Conservation (phyloP, 2,888 invertebrate species). For the Acronicta aceris region DNA sequence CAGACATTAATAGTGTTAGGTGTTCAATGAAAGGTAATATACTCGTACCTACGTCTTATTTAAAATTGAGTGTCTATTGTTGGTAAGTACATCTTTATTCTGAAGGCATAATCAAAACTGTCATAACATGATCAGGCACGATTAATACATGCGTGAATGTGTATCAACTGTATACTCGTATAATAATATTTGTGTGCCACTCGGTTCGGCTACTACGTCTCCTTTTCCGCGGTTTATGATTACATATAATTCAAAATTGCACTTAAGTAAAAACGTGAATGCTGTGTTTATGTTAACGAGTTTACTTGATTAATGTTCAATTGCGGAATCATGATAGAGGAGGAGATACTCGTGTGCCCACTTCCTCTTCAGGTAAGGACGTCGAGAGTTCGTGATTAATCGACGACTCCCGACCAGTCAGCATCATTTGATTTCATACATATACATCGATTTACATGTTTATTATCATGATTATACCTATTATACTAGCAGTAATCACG, state of each 20-base stretch:
- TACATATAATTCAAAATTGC: constrained; percentile 42
- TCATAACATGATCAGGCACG: too few species aligned
- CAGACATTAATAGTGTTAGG: too few species aligned
- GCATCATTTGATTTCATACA: constrained; percentile 54
- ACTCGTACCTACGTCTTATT: too few species aligned
- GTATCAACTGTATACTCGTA: too few species aligned
- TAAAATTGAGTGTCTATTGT: too few species aligned
- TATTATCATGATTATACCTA: constrained; percentile 53
- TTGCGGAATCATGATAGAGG: constrained; percentile 68
- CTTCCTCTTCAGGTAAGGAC: constrained; percentile 70
- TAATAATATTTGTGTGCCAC: too few species aligned
- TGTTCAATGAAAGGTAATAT: too few species aligned
- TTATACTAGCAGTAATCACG: constrained; percentile 51
- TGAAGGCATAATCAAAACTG: too few species aligned
- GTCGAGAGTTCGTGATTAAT: constrained; percentile 65
- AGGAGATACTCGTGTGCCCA: constrained; percentile 58
- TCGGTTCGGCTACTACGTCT: not conserved
- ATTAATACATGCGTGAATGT: too few species aligned
- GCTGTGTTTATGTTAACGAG: constrained; percentile 65
- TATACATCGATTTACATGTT: constrained; percentile 54
- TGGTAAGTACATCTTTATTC: too few species aligned
- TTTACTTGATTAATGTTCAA: constrained; percentile 69
- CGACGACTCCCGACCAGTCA: constrained; percentile 48
- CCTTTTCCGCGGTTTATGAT: constrained; percentile 5
- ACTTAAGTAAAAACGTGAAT: constrained; percentile 62